Evolutionary conservation across 2,888 invertebrate species (phyloP).

Genomic region (Plagiodera versicolora): DNA sequence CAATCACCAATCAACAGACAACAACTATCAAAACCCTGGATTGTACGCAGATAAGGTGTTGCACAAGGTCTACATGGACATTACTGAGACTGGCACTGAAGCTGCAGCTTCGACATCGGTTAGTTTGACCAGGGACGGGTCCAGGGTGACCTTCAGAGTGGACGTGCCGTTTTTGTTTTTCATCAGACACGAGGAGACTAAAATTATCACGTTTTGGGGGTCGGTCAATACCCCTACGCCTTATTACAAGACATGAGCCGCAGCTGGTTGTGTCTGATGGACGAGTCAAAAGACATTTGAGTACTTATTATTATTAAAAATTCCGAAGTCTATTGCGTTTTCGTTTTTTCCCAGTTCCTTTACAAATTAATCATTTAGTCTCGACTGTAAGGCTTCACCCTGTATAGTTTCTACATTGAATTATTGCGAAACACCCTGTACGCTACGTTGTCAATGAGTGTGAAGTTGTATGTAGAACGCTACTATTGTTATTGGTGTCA

Average conservation of each 20-base stretch:
- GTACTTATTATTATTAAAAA: too few relatives aligned
- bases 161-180: conserved; percentile 76
- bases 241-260: conserved; percentile 24
- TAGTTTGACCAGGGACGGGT: conserved; percentile 61
- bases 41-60: conserved; percentile 65
- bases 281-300: too few relatives aligned
- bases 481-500: too few relatives aligned
- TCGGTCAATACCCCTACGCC: conserved; percentile 63
- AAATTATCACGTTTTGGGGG: conserved; percentile 72
- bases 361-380: too few relatives aligned
- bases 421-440: too few relatives aligned
- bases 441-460: too few relatives aligned
- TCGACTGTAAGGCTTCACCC: too few relatives aligned
- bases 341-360: too few relatives aligned
- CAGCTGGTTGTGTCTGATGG: too few relatives aligned
- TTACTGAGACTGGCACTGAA: conserved; percentile 71
- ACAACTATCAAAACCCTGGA: conserved; percentile 64
- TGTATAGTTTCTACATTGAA: too few relatives aligned
- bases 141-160: conserved; percentile 59
- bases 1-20: conserved; percentile 45
- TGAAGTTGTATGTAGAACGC: too few relatives aligned
- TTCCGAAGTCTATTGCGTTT: too few relatives aligned
- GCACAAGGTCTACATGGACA: conserved; percentile 67
- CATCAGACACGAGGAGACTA: conserved; percentile 68
- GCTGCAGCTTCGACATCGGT: conserved; percentile 69